Base-by-base conservation (phyloP, 2,888 invertebrate genomes). In the Sclerodermus sp. region DNA sequence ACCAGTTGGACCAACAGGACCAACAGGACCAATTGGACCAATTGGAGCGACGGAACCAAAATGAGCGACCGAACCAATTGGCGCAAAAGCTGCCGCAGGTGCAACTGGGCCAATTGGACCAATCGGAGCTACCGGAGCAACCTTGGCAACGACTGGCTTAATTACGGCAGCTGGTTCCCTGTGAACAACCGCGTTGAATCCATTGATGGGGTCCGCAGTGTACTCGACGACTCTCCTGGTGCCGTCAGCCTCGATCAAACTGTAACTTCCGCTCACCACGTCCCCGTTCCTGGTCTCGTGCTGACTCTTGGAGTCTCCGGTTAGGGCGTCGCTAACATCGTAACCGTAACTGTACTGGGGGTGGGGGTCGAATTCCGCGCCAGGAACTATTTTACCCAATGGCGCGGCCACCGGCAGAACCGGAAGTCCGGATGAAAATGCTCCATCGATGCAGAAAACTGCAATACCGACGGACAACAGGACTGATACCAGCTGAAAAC, bases 171-270 rank as follows among this genome's bases (percentile, higher is more conserved):
- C 58, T 0, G 73, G 74, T 51, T 74, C 73, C 13, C 73, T 64
- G 42, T 73, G 74, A 0, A 75, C 74, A 4, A 75, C 67, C 2
- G 74, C 74, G 49, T 75, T 75, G 51, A 75, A 75, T 41, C 74
- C 74, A 47, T 77, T 74, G 30, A 76, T 48, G 1, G 76, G 64
- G 47, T 77, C 77, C 0, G 74, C 74, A 0, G 67, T 67, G 53
- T 75, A 75, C 30, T 74, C 72, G 39, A 75, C 74, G 36, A 71
- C 55, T 13, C 74, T 61, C 9, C 73, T 64, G 4, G 73, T 75
- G 12, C 74, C 74, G 16, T 75, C 74, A 16, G 74, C 73, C 50
- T 75, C 74, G 49, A 75, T 72, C 30, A 75, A 57, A 47, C 73
- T 73, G 53, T 75, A 75, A 39, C 73, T 70, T 37, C 74, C 74